Evolutionary conservation across 2,888 invertebrate genomes (phyloP), one percentile per base, ranked within the genome.

Genomic region (Meta bourneti): DNA sequence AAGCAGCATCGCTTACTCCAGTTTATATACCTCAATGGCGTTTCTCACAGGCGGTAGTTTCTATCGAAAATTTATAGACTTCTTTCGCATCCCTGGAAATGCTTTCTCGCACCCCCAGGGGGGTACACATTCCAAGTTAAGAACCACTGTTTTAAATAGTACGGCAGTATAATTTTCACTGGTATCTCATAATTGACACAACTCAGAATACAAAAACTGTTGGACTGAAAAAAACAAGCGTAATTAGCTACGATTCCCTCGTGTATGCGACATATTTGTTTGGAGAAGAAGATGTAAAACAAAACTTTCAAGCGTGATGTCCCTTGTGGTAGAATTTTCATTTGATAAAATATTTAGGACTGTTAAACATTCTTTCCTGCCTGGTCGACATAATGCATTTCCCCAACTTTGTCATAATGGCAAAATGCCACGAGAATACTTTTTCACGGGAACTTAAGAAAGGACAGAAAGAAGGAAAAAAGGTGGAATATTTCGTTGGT

Each of bases 401-500:
- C 61, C 34, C 34, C 34, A 34, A 34, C 34, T 34, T 34, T 34
- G 34, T 34, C 34, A 34, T 75, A 16, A 19, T 20, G 79, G 54
- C 20, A 79, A 79, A 54, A 79, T 61, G 79, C 61, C 79, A 49
- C 77, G 49, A 77, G 16, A 34, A 61, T 61, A 16, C 11, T 19
- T 61, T 20, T 61, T 61, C 20, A 54, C 13, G 7, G 61, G 16
- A 79, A 79, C 51, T 20, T 19, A 20, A 8, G 34, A 48, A 79
- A 61, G 16, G 61, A 79, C 20, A 16, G 61, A 11, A 34, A 34
- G 34, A 34, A 34, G 34, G 34, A 34, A 34, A 34, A 34, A 13
- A 69, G 79, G 79, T 16, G 79, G 79, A 61, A 79, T 61, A 61
- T 20, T 61, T 61, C 61, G 16, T 79, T 79, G 54, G 61, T 49